Conservation (phyloP, 2,888 invertebrate genomes). For the Chymomyza procnemis region DNA sequence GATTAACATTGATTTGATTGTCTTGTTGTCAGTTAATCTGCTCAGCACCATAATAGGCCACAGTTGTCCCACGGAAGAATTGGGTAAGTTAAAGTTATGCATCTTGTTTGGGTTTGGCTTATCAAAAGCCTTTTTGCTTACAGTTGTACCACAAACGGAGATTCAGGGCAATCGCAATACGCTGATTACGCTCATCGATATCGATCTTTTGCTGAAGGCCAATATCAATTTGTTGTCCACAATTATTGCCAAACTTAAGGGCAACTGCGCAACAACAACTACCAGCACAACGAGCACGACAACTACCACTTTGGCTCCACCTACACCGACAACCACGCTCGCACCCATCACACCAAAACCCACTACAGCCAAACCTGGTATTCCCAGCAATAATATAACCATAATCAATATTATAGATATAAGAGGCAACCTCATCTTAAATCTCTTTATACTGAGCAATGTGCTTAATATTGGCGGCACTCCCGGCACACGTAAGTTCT, state of each 20-base stretch:
- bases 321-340: slow-evolving; percentile 22
- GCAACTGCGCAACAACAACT: background rate
- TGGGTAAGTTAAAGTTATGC: slow-evolving; percentile 20
- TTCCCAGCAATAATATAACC: slow-evolving; percentile 4
- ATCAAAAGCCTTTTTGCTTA: background rate
- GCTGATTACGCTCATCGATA: slow-evolving; percentile 12
- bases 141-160: slow-evolving; percentile 32
- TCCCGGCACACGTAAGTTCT: slow-evolving; percentile 19
- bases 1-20: background rate
- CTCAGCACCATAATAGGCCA: slow-evolving; percentile 40
- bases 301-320: background rate
- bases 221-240: background rate
- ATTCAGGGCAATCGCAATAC: slow-evolving; percentile 46
- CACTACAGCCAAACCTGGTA: background rate
- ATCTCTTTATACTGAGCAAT: background rate
- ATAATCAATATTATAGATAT: background rate
- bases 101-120: no score
- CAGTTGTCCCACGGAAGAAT: slow-evolving; percentile 39
- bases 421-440: background rate
- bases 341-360: background rate
- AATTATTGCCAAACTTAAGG: background rate
- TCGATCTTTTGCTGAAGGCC: background rate
- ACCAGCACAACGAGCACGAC: background rate
- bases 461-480: slow-evolving; percentile 5
- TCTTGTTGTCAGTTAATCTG: background rate